Conservation (phyloP, 2,113 vertebrate genomes). For the Stomatorhinus ivindoensis region DNA sequence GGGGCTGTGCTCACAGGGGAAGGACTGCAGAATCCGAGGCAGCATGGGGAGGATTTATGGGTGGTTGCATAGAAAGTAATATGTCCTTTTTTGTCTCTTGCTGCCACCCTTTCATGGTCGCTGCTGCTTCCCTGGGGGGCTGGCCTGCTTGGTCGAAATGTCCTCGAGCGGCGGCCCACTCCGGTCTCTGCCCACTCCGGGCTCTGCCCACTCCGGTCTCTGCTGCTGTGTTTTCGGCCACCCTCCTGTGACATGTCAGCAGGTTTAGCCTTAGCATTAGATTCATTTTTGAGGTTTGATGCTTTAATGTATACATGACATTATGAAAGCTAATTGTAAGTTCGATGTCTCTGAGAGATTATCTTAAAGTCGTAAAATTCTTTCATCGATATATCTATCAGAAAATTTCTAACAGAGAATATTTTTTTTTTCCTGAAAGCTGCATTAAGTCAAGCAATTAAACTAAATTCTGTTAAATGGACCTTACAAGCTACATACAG, state of each 20-base stretch:
- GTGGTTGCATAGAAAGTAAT: neutral
- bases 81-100: neutral
- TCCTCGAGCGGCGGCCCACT: neutral
- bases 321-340: neutral
- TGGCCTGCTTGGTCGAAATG: neutral
- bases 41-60: neutral
- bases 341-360: neutral
- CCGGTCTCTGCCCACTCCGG: neutral
- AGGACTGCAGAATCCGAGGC: slow-evolving; percentile 12
- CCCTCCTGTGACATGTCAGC: neutral
- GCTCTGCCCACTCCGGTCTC: neutral
- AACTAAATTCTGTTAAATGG: neutral
- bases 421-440: neutral
- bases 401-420: neutral
- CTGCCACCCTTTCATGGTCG: neutral
- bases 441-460: neutral
- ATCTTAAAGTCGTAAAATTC: neutral
- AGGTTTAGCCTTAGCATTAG: neutral
- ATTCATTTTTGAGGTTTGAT: neutral
- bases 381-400: neutral
- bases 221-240: neutral
- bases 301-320: neutral
- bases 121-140: neutral
- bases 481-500: neutral
- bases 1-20: slow-evolving; percentile 19